Evolutionary conservation across 2,888 invertebrate species (phyloP).

Genomic region (Archaeoteleia sp.): DNA sequence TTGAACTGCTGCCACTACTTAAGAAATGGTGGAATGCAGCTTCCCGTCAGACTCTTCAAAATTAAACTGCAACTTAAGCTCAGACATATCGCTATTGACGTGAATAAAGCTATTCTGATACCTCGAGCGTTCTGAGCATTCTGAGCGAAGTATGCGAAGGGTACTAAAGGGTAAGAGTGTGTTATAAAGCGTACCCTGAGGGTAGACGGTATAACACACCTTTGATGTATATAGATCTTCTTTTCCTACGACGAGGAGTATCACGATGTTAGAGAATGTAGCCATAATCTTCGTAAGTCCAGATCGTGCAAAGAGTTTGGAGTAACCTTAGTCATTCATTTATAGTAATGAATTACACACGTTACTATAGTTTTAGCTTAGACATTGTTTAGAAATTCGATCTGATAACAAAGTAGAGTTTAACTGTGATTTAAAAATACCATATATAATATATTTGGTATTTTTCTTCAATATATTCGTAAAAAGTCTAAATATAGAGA

Average conservation of each 20-base stretch:
- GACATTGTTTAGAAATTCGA: too few species aligned
- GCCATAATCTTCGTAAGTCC: slow-evolving; percentile 11
- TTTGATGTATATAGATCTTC: slow-evolving; percentile 20
- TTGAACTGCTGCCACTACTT: not conserved
- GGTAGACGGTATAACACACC: slow-evolving; percentile 48
- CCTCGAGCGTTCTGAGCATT: slow-evolving; percentile 65
- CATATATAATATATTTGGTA: too few species aligned
- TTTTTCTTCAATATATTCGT: too few species aligned
- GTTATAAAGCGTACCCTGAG: slow-evolving; percentile 63
- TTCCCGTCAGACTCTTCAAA: slow-evolving; percentile 39
- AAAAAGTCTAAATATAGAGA: too few species aligned
- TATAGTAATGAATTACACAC: too few species aligned
- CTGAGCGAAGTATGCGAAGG: slow-evolving; percentile 62
- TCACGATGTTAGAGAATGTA: slow-evolving; percentile 8
- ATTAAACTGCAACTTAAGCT: slow-evolving; percentile 52
- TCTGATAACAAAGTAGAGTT: too few species aligned
- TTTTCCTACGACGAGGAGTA: slow-evolving; percentile 7
- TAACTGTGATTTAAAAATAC: too few species aligned
- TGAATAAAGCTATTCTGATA: slow-evolving; percentile 53
- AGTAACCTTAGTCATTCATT: slow-evolving; percentile 7
- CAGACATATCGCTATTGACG: slow-evolving; percentile 20
- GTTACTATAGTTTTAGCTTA: too few species aligned
- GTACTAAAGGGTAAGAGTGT: slow-evolving; percentile 60
- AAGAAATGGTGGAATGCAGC: slow-evolving; percentile 21
- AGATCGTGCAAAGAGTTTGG: slow-evolving; percentile 11